These are phyloP conservation scores for Ylistrum balloti DNA, from an alignment of 1,140 invertebrate genomes.

Conservation along the genomic window DNA sequence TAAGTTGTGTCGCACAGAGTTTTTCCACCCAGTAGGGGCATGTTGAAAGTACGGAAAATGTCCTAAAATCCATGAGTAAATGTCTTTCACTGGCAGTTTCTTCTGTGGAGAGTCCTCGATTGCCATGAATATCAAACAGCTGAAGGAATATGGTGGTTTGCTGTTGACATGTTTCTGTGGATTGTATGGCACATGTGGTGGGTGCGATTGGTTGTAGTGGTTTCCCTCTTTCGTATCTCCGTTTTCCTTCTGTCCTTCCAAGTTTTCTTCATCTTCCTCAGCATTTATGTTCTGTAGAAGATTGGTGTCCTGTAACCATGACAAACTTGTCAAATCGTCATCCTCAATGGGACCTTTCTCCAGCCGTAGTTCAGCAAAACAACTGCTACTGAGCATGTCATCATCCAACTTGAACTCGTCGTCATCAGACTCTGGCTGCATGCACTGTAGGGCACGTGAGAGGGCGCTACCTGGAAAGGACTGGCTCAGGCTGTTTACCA, in stretches of 20 bases:
- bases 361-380: slow-evolving; percentile 80
- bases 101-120: slow-evolving; percentile 95
- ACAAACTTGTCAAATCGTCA: slow-evolving; percentile 93
- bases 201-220: slow-evolving; percentile 72
- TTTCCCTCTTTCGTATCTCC: slow-evolving; percentile 65
- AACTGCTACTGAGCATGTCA: slow-evolving; percentile 79
- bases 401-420: slow-evolving; percentile 73
- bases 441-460: slow-evolving; percentile 78
- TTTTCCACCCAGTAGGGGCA: slow-evolving; percentile 84
- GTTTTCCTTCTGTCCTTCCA: slow-evolving; percentile 77
- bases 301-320: slow-evolving; percentile 96
- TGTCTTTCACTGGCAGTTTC: slow-evolving; percentile 92
- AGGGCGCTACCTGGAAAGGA: slow-evolving; percentile 81
- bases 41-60: slow-evolving; percentile 83
- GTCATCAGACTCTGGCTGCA: slow-evolving; percentile 69
- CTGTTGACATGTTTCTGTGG: slow-evolving; percentile 90
- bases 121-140: slow-evolving; percentile 98
- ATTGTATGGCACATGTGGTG: slow-evolving; percentile 81
- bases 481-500: slow-evolving; percentile 80
- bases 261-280: slow-evolving; percentile 70
- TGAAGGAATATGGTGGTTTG: slow-evolving; percentile 97
- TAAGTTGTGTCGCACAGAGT: slow-evolving; percentile 85
- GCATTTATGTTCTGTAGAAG: slow-evolving; percentile 87
- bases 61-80: slow-evolving; percentile 82
- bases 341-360: slow-evolving; percentile 79